phyloP scores from a whole-genome alignment of 2,797 vertebrate genomes.

The Bradypodion ventrale region DNA sequence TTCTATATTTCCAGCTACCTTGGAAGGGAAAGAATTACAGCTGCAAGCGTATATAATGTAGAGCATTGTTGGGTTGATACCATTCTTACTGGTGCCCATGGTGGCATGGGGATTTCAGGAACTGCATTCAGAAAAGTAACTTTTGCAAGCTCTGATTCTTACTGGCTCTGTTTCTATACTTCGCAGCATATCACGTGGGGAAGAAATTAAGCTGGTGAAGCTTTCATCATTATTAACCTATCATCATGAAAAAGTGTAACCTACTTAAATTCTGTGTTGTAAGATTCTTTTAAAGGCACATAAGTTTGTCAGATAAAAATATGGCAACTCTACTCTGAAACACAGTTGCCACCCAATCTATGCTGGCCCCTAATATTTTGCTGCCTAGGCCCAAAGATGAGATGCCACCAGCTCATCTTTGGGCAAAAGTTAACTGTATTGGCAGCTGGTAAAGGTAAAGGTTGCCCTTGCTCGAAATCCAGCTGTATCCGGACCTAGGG shows the following conservation, averaged over 20 bases:
- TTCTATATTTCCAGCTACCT: slow-evolving; percentile 53
- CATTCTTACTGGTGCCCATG: not conserved
- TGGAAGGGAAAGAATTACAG: slow-evolving; percentile 41
- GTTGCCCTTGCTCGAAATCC: too few species aligned
- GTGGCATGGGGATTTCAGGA: too few species aligned
- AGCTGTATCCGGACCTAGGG: too few species aligned
- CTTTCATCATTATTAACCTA: not conserved
- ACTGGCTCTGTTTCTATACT: not conserved
- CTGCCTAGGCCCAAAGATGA: not conserved
- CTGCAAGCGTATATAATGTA: slow-evolving; percentile 17
- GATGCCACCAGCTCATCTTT: not conserved
- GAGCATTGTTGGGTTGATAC: not conserved
- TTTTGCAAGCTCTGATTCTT: not conserved
- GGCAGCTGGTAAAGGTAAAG: too few species aligned
- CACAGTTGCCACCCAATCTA: not conserved
- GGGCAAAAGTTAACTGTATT: not conserved
- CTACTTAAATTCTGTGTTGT: not conserved
- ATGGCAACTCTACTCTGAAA: not conserved
- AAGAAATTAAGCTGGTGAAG: not conserved
- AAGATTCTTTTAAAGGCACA: not conserved
- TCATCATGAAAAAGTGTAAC: not conserved
- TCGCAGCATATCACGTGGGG: not conserved
- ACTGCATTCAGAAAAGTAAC: too few species aligned
- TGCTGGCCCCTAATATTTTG: not conserved
- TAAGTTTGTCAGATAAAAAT: not conserved